Base-by-base conservation (phyloP, 2,113 vertebrate species). In the Turdus rufiventris region DNA sequence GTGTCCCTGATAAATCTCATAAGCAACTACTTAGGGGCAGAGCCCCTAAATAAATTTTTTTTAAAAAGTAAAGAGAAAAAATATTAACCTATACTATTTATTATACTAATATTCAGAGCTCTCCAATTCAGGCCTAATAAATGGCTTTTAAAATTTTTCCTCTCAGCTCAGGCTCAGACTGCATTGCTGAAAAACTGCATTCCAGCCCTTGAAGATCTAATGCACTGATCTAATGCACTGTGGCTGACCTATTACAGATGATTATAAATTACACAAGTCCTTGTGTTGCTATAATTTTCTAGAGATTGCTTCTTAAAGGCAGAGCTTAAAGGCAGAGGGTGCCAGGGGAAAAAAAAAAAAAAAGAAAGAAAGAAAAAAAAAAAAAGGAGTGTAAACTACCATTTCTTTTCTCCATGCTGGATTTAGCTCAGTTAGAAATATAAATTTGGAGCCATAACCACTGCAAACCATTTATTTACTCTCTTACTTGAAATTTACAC, bases 221-320 rank as follows among this genome's bases (percentile, higher is more conserved):
- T 76, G 82, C 85, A 60, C 82, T 85, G 62, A 88, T 82, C 78
- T 72, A 79, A 83, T 58, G 66, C 89, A 68, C 85, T 61, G 57
- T 36, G 70, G 34, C 73, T 57, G 66, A 84, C 87, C 81, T 81
- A 53, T 82, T 91, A 89, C 43, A 72, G 61, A 68, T 75, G 57
- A 93, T 87, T 95, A 93, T 65, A 93, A 96, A 95, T 96, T 89
- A 89, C 38, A 87, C 9, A 91, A 91, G 48, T 87, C 81, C 89
- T 89, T 31, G 21, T 75, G 65, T 75, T 89, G 87, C 84, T 95
- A 60, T 91, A 84, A 92, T 94, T 94, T 94, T 89, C 91, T 85
- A 63, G 56, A 68, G 43, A 74, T 74, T 80, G 51, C 51, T 81
- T 74, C 68, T 80, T 84, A 76, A 73, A 89, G 56, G 12, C 80